Evolutionary conservation across 30 jellyfish, hydroid and myxozoan species (phyloP).

Genomic region (Hydractinia echinata): DNA sequence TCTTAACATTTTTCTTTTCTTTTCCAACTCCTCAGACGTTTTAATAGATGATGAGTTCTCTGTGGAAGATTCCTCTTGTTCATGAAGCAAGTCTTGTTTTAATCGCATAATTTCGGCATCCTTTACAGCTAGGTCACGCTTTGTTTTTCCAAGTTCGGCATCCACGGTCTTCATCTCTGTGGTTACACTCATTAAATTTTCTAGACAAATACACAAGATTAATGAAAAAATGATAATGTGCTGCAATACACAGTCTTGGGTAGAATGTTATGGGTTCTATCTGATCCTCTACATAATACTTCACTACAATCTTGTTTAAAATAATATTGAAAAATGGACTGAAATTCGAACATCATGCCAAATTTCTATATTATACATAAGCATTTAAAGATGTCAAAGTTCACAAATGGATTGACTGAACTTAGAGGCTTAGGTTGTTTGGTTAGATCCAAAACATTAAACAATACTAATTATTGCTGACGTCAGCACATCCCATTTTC

Average conservation of each 20-base stretch:
- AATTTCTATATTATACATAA: no score
- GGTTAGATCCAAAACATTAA: no score
- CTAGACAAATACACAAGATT: slow-evolving; percentile 26
- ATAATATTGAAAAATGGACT: no score
- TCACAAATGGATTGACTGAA: no score
- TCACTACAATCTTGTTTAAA: no score
- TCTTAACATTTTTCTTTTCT: slow-evolving; percentile 38
- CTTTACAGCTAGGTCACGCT: slow-evolving; percentile 59
- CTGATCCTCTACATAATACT: no score
- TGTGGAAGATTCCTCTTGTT: slow-evolving; percentile 36
- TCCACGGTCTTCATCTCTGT: slow-evolving; percentile 67
- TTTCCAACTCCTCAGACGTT: slow-evolving; percentile 37
- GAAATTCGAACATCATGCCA: no score
- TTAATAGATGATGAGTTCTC: slow-evolving; percentile 40
- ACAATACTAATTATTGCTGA: no score
- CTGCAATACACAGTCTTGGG: background rate
- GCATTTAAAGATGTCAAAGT: no score
- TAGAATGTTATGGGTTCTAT: no score
- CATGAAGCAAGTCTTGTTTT: slow-evolving; percentile 54
- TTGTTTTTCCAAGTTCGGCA: slow-evolving; percentile 66
- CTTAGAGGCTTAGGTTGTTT: no score
- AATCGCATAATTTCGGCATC: slow-evolving; percentile 62
- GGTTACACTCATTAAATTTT: slow-evolving; percentile 67
- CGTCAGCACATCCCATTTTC: no score
- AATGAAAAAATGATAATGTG: background rate